Percentiles rank a stretch among this genome's conserved stretches.
Conservation (phyloP, 2,888 invertebrate species). For the Drosophila hamatofila region DNA sequence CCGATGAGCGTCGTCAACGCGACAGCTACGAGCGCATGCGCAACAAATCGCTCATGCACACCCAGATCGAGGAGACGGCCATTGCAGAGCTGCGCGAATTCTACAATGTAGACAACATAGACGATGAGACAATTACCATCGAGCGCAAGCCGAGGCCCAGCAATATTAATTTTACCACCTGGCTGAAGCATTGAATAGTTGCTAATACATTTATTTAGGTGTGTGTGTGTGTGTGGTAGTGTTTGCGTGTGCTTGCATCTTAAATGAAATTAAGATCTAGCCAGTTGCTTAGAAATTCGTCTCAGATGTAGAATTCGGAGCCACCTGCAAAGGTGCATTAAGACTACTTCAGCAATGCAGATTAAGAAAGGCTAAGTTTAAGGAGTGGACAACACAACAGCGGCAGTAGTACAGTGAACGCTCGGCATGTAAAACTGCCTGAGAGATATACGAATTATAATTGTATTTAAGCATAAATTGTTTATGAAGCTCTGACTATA, state of each 20-base stretch:
- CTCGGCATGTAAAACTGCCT: not conserved
- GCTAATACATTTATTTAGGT: constrained; percentile 34
- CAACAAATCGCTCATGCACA: constrained; percentile 90
- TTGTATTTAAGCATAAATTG: not conserved
- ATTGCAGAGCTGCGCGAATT: constrained; percentile 91
- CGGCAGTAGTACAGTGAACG: constrained; percentile 24
- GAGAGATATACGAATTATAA: not conserved
- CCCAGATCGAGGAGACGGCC: constrained; percentile 95
- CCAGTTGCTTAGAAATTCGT: constrained; percentile 9
- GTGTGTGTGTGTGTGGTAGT: not conserved
- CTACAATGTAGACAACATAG: constrained; percentile 90
- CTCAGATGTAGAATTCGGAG: constrained; percentile 76
- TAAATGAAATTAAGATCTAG: constrained; percentile 14
- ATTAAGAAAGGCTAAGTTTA: not conserved
- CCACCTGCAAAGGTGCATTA: constrained; percentile 65
- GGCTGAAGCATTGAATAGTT: constrained; percentile 71
- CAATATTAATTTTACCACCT: constrained; percentile 83
- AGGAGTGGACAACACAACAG: constrained; percentile 46
- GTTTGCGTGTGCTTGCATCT: constrained; percentile 11
- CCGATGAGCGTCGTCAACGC: constrained; percentile 90
- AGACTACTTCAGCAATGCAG: constrained; percentile 15
- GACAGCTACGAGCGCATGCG: constrained; percentile 90
- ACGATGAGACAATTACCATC: constrained; percentile 91
- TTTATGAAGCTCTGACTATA: not conserved
- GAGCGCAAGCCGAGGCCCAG: constrained; percentile 73